A percentile compares a stretch with the other conserved stretches of the same genome.
These are phyloP conservation scores for Cantharis rustica DNA, from an alignment of 2,888 invertebrate genomes.

Conservation along the genomic window DNA sequence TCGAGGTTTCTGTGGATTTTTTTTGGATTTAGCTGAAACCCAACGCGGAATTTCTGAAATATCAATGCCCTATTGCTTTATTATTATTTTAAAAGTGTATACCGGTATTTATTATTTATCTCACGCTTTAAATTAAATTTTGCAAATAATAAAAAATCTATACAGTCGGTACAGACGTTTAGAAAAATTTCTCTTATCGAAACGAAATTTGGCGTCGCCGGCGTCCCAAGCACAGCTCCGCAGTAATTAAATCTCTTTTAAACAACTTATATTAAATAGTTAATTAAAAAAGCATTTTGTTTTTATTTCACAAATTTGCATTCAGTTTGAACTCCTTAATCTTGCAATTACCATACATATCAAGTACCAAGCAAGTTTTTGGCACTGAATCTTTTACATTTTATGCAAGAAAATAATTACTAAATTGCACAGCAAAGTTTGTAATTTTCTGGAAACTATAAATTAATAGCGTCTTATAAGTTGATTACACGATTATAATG, in stretches of 20 bases:
- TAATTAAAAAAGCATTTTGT: neutral
- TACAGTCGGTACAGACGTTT: neutral
- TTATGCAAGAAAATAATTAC: neutral
- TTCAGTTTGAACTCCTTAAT: neutral
- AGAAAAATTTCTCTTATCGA: neutral
- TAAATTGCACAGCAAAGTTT: neutral
- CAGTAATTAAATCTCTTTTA: neutral
- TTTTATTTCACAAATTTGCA: neutral
- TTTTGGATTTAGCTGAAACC: constrained; percentile 5
- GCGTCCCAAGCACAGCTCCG: neutral
- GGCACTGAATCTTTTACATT: no score
- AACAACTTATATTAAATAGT: neutral
- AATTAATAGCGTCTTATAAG: neutral
- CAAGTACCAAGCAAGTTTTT: neutral
- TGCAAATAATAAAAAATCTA: neutral
- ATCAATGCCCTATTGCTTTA: neutral
- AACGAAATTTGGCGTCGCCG: neutral
- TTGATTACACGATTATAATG: neutral
- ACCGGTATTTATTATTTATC: neutral
- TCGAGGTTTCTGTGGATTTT: constrained; percentile 1
- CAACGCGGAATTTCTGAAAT: constrained; percentile 1
- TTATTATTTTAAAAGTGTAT: neutral
- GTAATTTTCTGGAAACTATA: neutral
- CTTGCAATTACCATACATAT: neutral
- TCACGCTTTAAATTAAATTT: neutral